These are phyloP conservation scores for Melanaphis sacchari DNA, from an alignment of 1,140 invertebrate genomes.

Conservation along the genomic window DNA sequence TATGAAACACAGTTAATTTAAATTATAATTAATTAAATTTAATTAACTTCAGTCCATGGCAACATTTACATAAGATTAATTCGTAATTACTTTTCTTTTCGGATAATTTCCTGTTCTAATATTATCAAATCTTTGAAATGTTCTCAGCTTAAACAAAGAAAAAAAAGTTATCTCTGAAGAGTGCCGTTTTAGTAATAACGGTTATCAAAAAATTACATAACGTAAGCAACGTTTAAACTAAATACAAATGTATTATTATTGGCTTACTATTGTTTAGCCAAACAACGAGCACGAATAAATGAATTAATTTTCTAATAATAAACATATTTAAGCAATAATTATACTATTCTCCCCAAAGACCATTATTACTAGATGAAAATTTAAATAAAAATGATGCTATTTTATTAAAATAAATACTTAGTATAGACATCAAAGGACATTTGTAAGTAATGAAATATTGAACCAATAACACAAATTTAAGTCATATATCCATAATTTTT, in stretches of 20 bases:
- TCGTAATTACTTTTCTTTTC: neutral
- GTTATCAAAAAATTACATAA: neutral
- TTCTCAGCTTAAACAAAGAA: neutral
- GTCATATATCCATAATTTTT: no score
- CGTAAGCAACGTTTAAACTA: neutral
- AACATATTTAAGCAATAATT: neutral
- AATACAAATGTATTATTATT: neutral
- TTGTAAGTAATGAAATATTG: no score
- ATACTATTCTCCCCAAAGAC: neutral
- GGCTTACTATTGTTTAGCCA: neutral
- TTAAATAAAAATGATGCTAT: no score
- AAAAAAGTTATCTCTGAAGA: neutral
- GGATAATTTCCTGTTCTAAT: neutral
- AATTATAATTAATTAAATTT: neutral
- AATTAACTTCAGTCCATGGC: neutral
- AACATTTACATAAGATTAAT: neutral
- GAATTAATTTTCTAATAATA: neutral
- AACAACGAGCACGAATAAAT: neutral
- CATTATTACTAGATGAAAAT: no score
- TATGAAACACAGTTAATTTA: neutral
- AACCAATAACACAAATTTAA: no score
- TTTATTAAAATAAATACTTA: no score
- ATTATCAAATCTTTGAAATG: neutral
- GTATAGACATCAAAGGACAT: no score
- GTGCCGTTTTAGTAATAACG: neutral